These are phyloP conservation scores for Danio aesculapii DNA, from an alignment of 2,797 vertebrate genomes.

Conservation along the genomic window DNA sequence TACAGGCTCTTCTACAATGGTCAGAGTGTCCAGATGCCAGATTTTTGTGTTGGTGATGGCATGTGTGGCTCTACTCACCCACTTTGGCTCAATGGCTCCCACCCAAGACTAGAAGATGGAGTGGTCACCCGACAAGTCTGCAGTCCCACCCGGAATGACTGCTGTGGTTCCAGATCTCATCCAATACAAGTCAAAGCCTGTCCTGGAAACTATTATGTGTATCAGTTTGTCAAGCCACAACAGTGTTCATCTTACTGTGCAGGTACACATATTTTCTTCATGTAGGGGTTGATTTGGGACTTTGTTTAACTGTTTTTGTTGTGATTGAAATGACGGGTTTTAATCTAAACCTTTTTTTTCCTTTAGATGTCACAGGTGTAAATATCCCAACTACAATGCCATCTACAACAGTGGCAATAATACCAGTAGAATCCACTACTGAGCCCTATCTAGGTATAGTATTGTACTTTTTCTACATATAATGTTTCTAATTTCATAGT, in stretches of 20 bases:
- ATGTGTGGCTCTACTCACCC: slow-evolving; percentile 15
- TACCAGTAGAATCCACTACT: background rate
- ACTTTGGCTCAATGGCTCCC: background rate
- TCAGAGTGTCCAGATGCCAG: slow-evolving; percentile 34
- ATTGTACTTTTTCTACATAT: background rate
- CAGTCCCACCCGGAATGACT: background rate
- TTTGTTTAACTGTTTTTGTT: background rate
- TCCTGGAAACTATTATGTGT: slow-evolving; percentile 35
- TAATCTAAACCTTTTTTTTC: background rate
- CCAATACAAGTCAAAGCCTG: slow-evolving; percentile 46
- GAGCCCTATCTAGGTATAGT: background rate
- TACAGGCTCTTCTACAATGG: slow-evolving; percentile 34
- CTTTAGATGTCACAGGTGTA: background rate
- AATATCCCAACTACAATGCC: background rate
- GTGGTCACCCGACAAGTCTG: slow-evolving; percentile 20
- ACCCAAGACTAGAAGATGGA: slow-evolving; percentile 38
- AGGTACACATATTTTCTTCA: slow-evolving; percentile 10
- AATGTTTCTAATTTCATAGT: too few species aligned
- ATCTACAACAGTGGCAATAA: background rate
- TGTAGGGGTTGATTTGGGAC: background rate
- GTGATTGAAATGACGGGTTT: background rate
- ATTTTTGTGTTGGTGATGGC: background rate
- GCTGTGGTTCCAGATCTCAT: slow-evolving; percentile 24
- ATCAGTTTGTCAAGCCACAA: slow-evolving; percentile 18
- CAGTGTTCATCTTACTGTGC: slow-evolving; percentile 29